These are phyloP conservation scores for Archilochus colubris DNA, from an alignment of 2,113 vertebrate genomes.

Conservation along the genomic window DNA sequence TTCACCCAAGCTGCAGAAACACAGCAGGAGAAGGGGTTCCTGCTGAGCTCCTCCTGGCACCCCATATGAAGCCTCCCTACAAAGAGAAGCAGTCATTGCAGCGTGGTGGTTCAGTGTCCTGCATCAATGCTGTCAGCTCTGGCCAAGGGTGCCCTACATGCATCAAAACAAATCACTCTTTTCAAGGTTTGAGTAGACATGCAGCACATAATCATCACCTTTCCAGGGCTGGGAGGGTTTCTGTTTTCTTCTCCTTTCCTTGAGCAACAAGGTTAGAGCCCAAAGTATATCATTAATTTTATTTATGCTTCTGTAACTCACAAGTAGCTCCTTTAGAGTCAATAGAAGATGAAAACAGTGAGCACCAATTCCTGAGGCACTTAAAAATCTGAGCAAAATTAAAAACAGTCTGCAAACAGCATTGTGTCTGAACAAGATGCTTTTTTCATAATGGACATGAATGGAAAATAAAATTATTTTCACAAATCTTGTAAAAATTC, in stretches of 20 bases:
- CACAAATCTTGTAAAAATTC: neutral
- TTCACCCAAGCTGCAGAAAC: neutral
- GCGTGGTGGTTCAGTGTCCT: accelerated
- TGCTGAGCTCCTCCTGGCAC: neutral
- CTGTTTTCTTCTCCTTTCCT: neutral
- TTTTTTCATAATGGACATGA: neutral
- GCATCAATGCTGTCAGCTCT: neutral
- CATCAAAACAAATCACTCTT: neutral
- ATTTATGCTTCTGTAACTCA: neutral
- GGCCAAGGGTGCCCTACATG: accelerated
- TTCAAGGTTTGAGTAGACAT: neutral
- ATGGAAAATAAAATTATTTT: neutral
- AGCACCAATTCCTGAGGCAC: neutral
- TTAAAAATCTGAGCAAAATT: neutral
- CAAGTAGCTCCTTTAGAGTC: neutral
- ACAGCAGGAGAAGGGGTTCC: neutral
- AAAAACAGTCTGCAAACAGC: neutral
- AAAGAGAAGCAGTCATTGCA: neutral
- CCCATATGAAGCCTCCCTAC: accelerated
- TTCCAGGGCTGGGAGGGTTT: neutral
- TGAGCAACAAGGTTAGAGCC: neutral
- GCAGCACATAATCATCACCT: neutral
- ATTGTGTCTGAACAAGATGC: neutral
- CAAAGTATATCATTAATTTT: neutral
- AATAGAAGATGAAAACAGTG: neutral